A percentile compares a stretch with the other conserved stretches of the same genome.
These are phyloP conservation scores for Daktulosphaira vitifoliae DNA, from an alignment of 1,140 invertebrate genomes.

Conservation along the genomic window DNA sequence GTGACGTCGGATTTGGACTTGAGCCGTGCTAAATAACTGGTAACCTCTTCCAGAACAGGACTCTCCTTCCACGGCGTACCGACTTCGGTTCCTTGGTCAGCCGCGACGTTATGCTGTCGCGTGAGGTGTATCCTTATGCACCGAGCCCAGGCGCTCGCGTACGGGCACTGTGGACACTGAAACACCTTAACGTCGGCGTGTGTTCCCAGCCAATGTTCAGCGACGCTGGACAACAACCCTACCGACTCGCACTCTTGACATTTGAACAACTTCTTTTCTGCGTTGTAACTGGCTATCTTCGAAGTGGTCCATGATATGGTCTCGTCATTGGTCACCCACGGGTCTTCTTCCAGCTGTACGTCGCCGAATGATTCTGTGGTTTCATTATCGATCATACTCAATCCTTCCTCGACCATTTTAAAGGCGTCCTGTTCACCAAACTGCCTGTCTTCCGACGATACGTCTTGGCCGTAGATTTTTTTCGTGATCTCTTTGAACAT, in stretches of 20 bases:
- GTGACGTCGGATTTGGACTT: slow-evolving; percentile 52
- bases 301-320: slow-evolving; percentile 59
- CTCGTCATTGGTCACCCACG: slow-evolving; percentile 61
- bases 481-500: slow-evolving; percentile 82
- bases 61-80: slow-evolving; percentile 55
- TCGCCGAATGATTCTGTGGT: background rate
- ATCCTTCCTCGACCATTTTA: slow-evolving; percentile 33
- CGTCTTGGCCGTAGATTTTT: slow-evolving; percentile 78
- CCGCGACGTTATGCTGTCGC: slow-evolving; percentile 54
- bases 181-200: slow-evolving; percentile 67
- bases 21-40: slow-evolving; percentile 57
- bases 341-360: slow-evolving; percentile 45
- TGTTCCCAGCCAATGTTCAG: slow-evolving; percentile 74
- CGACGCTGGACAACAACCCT: slow-evolving; percentile 64
- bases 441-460: slow-evolving; percentile 51
- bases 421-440: slow-evolving; percentile 47
- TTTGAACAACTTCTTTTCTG: slow-evolving; percentile 60
- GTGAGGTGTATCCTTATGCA: slow-evolving; percentile 64
- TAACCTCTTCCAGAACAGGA: slow-evolving; percentile 63
- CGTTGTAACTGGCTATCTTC: slow-evolving; percentile 62
- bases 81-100: slow-evolving; percentile 34
- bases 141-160: slow-evolving; percentile 63
- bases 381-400: slow-evolving; percentile 16
- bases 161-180: slow-evolving; percentile 61
- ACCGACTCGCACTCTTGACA: slow-evolving; percentile 70